Evolutionary conservation across 2,797 vertebrate genomes (phyloP), one percentile per base, ranked within the genome.

Genomic region (Notolepis coatsorum): DNA sequence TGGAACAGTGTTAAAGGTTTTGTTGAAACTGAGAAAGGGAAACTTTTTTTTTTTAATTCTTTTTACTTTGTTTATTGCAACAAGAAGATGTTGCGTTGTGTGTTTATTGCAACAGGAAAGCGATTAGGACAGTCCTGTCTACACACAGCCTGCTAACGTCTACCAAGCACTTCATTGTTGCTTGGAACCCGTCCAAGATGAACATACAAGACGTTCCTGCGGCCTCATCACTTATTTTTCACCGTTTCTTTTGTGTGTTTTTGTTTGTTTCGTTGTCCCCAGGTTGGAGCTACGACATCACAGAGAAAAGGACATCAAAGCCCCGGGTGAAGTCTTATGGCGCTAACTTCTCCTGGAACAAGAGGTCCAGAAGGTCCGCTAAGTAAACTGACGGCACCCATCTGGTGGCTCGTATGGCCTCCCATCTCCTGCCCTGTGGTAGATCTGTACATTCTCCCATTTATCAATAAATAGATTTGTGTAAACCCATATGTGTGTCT

Each of bases 321-420:
- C 96, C 96, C 59, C 95, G 95, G 88, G 95, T 93, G 80, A 99
- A 99, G 86, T 99, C 97, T 79, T 99, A 99, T 0, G 97, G 95
- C 27, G 94, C 95, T 70, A 99, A 99, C 93, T 99, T 97, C 93
- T 97, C 97, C 85, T 99, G 97, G 97, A 91, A 97, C 92, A 99
- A 95, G 93, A 96, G 97, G 89, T 97, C 95, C 77, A 92, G 96
- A 84, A 95, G 97, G 75, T 96, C 97, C 48, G 94, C 96, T 70
- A 99, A 99, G 91, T 99, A 94, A 93, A 90, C 84, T 79, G 85
- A 89, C 90, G 88, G 83, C 80, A 51, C 62, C 77, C 90, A 69
- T 84, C 84, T 87, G 80, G 80, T 76, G 33, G 65, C 82, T 75
- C 91, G 85, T 84, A 77, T 83, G 73, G 76, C 89, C 92, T 74